phyloP scores from a whole-genome alignment of 2,797 vertebrate genomes.

The Melanotaenia boesemani region DNA sequence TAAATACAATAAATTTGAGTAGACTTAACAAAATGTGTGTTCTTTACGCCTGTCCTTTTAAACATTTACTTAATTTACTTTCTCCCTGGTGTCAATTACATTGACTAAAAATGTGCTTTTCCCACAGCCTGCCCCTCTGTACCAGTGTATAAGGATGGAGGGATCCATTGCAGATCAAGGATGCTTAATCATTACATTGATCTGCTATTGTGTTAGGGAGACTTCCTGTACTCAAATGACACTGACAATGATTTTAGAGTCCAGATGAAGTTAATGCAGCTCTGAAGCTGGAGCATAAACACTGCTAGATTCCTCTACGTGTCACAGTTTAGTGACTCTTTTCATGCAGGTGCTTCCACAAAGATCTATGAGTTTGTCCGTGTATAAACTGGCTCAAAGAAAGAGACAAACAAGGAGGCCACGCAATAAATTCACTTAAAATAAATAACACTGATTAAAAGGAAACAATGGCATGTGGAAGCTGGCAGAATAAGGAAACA shows the following conservation, averaged over 20 bases:
- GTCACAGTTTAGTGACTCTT: neutral
- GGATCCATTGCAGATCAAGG: neutral
- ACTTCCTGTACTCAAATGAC: neutral
- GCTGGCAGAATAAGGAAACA: too few species aligned
- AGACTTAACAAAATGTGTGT: neutral
- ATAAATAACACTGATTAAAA: too few species aligned
- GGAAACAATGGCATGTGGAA: too few species aligned
- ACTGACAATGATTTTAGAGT: neutral
- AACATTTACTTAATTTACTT: neutral
- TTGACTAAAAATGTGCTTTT: constrained; percentile 15
- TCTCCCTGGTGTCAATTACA: neutral
- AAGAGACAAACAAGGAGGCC: neutral
- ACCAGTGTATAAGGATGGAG: neutral
- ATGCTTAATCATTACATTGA: neutral
- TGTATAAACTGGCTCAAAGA: neutral
- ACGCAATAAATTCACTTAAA: neutral
- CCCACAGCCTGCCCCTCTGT: neutral
- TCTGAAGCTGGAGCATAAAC: neutral
- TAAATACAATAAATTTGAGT: neutral
- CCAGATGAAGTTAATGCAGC: neutral
- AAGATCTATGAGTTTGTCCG: neutral
- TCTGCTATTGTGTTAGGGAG: neutral
- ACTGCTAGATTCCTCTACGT: neutral
- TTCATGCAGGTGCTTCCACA: neutral
- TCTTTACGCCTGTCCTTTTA: neutral